A percentile compares a stretch with the other conserved stretches of the same genome.
Conservation (phyloP, 2,797 vertebrate species). For the Molothrus ater region DNA sequence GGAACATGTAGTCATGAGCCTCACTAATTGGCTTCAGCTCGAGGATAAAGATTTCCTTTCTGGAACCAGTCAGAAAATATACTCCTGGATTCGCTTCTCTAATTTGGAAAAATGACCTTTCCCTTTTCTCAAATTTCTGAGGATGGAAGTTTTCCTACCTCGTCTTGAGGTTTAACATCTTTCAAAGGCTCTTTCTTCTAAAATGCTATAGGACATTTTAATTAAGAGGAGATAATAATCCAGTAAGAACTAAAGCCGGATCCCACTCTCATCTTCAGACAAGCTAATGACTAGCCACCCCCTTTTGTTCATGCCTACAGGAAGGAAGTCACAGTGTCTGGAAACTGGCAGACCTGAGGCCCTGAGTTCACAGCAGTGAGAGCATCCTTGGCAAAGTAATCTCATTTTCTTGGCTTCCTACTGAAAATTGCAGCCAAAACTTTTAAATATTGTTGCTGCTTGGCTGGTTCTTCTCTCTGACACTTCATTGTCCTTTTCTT, state of each 20-base stretch:
- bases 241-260: neutral
- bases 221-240: slow-evolving; percentile 20
- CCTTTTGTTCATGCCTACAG: neutral
- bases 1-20: neutral
- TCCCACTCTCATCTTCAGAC: neutral
- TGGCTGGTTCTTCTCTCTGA: neutral
- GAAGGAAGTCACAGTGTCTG: neutral
- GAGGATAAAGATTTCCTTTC: neutral
- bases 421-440: neutral
- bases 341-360: neutral
- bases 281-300: neutral
- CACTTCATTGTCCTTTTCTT: neutral
- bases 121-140: neutral
- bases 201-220: neutral
- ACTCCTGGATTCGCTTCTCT: neutral
- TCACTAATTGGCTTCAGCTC: neutral
- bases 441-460: neutral
- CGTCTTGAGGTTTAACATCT: neutral
- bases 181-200: slow-evolving; percentile 11
- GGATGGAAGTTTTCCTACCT: neutral
- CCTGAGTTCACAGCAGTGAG: neutral
- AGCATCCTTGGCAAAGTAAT: neutral
- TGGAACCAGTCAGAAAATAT: neutral
- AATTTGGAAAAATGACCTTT: neutral
- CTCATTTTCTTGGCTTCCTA: neutral